Evolutionary conservation across 2,113 vertebrate species (phyloP).

Genomic region (Halichoeres trimaculatus): DNA sequence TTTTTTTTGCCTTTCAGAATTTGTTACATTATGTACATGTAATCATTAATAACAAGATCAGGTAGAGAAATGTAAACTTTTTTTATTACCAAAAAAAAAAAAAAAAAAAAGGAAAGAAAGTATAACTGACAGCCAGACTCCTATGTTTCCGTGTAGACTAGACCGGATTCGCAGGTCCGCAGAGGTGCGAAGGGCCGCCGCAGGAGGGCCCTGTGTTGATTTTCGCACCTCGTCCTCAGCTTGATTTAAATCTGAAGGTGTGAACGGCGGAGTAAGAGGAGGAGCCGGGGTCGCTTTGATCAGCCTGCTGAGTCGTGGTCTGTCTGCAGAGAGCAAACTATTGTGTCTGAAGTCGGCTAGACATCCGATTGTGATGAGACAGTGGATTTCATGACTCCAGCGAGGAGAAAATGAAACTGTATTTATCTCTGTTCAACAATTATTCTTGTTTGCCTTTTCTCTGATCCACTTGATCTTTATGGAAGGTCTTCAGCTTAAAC

Average conservation of each 20-base stretch:
- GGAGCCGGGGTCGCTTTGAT: slow-evolving; percentile 64
- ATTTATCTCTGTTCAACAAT: background rate
- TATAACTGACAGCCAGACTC: background rate
- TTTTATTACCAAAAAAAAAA: no score
- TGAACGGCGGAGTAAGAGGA: slow-evolving; percentile 9
- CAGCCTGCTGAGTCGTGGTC: slow-evolving; percentile 17
- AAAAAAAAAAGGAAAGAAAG: background rate
- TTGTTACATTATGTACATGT: no score
- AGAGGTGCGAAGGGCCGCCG: slow-evolving; percentile 51
- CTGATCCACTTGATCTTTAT: no score
- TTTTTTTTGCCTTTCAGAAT: no score
- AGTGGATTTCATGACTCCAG: slow-evolving; percentile 35
- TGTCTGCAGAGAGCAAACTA: slow-evolving; percentile 8
- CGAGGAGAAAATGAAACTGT: background rate
- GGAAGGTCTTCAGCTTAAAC: no score
- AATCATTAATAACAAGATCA: no score
- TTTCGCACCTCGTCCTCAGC: slow-evolving; percentile 47
- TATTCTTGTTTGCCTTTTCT: no score
- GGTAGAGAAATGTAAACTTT: no score
- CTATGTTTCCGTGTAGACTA: background rate
- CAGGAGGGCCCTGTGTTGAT: slow-evolving; percentile 25
- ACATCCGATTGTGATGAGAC: slow-evolving; percentile 32
- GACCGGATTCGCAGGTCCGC: slow-evolving; percentile 54
- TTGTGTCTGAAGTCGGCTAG: slow-evolving; percentile 9
- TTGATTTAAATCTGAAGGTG: slow-evolving; percentile 45